These are phyloP conservation scores for Morone chrysops DNA, from an alignment of 2,113 vertebrate genomes.

Conservation along the genomic window DNA sequence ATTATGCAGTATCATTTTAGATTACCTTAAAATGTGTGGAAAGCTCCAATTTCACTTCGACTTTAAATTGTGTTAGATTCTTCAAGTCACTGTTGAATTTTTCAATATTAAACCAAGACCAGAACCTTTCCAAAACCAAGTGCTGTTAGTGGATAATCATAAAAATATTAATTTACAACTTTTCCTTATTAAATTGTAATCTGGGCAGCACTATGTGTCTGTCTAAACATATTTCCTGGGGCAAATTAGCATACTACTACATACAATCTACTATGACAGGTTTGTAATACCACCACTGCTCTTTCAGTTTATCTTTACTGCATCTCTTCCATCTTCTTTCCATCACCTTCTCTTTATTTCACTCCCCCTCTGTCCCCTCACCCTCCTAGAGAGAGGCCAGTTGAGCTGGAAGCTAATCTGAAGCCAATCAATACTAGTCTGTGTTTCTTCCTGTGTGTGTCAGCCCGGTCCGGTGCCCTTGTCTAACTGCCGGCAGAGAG, in stretches of 20 bases:
- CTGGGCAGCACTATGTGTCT: not conserved
- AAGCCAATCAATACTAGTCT: conserved; percentile 91
- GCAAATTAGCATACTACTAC: conserved; percentile 12
- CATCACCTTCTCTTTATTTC: conserved; percentile 1
- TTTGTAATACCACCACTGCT: conserved; percentile 32
- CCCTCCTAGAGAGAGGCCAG: conserved; percentile 56
- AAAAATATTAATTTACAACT: conserved; percentile 9
- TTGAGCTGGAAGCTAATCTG: conserved; percentile 87
- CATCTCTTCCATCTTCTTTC: conserved; percentile 57
- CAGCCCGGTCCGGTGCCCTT: conserved; percentile 67
- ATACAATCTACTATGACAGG: not conserved
- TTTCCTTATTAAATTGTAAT: conserved; percentile 7
- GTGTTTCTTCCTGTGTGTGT: conserved; percentile 87
- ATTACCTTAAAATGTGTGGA: not conserved
- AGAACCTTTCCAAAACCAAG: not conserved
- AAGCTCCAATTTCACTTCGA: not conserved
- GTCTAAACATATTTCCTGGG: conserved; percentile 8
- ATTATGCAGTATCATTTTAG: not conserved
- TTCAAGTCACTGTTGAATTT: not conserved
- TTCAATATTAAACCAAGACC: not conserved
- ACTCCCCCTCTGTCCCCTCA: conserved; percentile 63
- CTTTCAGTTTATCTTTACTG: conserved; percentile 29
- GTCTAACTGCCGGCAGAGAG: conserved; percentile 64
- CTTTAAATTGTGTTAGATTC: not conserved
- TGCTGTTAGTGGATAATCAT: not conserved